phyloP scores from a whole-genome alignment of 2,797 vertebrate species.

The Phalloptychus januarius region DNA sequence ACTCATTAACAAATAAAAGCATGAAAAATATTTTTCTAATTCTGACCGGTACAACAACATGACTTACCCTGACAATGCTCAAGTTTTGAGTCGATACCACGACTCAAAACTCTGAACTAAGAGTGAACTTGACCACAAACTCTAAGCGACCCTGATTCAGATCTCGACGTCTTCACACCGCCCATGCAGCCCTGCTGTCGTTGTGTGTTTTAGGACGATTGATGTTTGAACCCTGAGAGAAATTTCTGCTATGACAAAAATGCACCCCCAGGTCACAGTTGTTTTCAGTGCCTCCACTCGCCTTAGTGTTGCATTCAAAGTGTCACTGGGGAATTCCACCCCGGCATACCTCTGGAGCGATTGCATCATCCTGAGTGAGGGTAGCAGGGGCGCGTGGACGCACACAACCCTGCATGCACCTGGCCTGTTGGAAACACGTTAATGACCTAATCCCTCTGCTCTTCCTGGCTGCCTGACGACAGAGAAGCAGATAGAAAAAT shows the following conservation, averaged over 20 bases:
- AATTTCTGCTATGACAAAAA: conserved; percentile 49
- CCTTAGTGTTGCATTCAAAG: conserved; percentile 56
- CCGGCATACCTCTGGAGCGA: conserved; percentile 29
- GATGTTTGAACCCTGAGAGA: conserved; percentile 54
- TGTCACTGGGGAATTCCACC: conserved; percentile 62
- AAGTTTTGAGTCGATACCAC: neutral
- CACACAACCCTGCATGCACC: conserved; percentile 19
- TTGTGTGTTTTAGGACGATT: conserved; percentile 32
- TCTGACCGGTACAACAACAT: no score
- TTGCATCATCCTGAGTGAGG: conserved; percentile 58
- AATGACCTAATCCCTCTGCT: conserved; percentile 50
- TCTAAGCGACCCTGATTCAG: conserved; percentile 29
- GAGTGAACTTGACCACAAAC: conserved; percentile 45
- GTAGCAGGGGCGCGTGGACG: neutral
- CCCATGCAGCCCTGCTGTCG: conserved; percentile 27
- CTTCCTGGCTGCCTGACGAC: conserved; percentile 48
- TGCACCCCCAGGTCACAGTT: conserved; percentile 23
- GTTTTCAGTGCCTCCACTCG: conserved; percentile 24
- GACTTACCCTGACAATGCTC: neutral
- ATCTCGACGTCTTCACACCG: conserved; percentile 5
- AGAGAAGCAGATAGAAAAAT: conserved; percentile 61
- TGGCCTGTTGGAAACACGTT: conserved; percentile 56
- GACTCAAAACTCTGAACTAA: conserved; percentile 25
- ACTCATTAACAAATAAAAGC: neutral
- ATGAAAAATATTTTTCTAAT: neutral